These are phyloP conservation scores for Mesodorylaimus sp. DNA, from an alignment of 2,888 invertebrate species.

Conservation along the genomic window DNA sequence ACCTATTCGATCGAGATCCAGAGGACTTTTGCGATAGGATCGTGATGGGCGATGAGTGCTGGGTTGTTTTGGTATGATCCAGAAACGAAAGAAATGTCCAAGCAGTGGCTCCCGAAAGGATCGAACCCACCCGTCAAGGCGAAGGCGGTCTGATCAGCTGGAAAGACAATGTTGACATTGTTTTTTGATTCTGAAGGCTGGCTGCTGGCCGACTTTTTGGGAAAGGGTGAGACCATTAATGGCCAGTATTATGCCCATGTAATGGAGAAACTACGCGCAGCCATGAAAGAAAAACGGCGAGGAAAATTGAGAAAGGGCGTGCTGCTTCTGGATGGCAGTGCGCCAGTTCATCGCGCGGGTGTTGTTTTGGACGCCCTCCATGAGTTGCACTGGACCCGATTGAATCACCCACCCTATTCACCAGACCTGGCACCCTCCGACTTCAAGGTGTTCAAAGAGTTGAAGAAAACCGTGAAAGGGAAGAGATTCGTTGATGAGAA, in stretches of 20 bases:
- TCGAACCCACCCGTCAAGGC: conserved; percentile 4
- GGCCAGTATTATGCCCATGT: conserved; percentile 12
- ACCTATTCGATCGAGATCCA: no score
- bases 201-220: conserved; percentile 13
- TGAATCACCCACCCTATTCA: conserved; percentile 11
- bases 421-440: conserved; percentile 11
- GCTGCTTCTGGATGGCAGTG: conserved; percentile 12
- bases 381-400: conserved; percentile 8
- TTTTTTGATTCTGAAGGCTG: conserved; percentile 12
- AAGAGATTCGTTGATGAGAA: conserved; percentile 4
- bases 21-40: no score
- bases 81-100: background rate
- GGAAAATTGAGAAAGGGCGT: background rate
- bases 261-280: conserved; percentile 3
- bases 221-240: conserved; percentile 12
- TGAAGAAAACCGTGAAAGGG: conserved; percentile 10
- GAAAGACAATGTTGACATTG: conserved; percentile 12
- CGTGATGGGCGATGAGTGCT: conserved; percentile 30
- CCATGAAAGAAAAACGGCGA: conserved; percentile 5
- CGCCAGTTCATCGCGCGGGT: conserved; percentile 6
- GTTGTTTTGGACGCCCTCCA: conserved; percentile 3
- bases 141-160: conserved; percentile 6
- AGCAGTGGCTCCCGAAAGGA: no score
- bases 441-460: conserved; percentile 8
- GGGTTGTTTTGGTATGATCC: conserved; percentile 16